Evolutionary conservation across 2,888 invertebrate genomes (phyloP).

Genomic region (Xylota sylvarum): DNA sequence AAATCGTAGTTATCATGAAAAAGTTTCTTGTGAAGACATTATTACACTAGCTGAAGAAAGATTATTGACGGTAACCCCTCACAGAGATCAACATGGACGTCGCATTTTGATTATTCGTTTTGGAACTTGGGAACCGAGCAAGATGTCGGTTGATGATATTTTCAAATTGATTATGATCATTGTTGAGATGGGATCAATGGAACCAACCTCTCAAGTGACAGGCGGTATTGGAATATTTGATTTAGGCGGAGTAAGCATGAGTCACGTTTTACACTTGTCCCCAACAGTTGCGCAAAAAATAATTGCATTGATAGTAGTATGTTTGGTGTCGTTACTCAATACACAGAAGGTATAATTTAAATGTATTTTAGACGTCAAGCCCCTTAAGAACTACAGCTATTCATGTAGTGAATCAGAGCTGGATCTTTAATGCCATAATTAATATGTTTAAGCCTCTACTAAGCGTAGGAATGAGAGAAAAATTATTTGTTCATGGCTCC

Average conservation of each 20-base stretch:
- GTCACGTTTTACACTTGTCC: slow-evolving; percentile 91
- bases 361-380: slow-evolving; percentile 88
- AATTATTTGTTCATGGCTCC: slow-evolving; percentile 88
- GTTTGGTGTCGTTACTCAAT: slow-evolving; percentile 79
- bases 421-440: slow-evolving; percentile 92
- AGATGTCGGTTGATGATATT: slow-evolving; percentile 88
- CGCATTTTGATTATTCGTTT: slow-evolving; percentile 89
- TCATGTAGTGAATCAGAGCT: slow-evolving; percentile 92
- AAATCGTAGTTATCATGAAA: slow-evolving; percentile 89
- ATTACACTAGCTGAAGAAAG: slow-evolving; percentile 88
- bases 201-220: slow-evolving; percentile 90
- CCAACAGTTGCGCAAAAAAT: slow-evolving; percentile 89
- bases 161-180: slow-evolving; percentile 90
- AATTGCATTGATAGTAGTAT: slow-evolving; percentile 89
- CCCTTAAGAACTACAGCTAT: slow-evolving; percentile 90
- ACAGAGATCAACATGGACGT: slow-evolving; percentile 90
- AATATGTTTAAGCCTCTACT: slow-evolving; percentile 92
- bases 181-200: slow-evolving; percentile 90
- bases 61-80: slow-evolving; percentile 90
- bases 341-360: slow-evolving; percentile 3
- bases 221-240: slow-evolving; percentile 93
- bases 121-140: slow-evolving; percentile 91
- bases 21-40: slow-evolving; percentile 88
- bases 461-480: slow-evolving; percentile 88
- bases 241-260: slow-evolving; percentile 88